Base-by-base conservation (phyloP, 2,888 invertebrate species). In the Eurytoma adleriae region DNA sequence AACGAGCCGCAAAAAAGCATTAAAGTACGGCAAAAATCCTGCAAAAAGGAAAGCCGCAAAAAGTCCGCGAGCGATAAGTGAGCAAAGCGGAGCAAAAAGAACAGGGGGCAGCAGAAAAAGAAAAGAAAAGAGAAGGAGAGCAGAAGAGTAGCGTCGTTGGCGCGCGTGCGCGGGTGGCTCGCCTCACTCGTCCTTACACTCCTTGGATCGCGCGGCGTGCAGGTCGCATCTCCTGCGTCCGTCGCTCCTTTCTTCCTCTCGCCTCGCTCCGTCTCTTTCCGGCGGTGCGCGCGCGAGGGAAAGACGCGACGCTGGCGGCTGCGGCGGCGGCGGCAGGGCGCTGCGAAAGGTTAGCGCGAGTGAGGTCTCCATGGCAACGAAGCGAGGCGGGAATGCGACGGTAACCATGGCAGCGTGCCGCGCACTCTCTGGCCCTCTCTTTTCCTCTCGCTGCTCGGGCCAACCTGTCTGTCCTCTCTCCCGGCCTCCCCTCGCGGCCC, bases 351-450 rank as follows among this genome's bases (percentile, higher is more conserved):
- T 85, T 84, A 84, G 84, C 83, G 84, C 83, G 84, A 83, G 74
- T 72, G 82, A 75, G 48, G 93, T 93, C 91, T 91, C 92, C 92
- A 93, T 93, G 92, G 92, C 91, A 92, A 93, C 93, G 88, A 88
- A 86, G 86, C 88, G 89, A 90, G 90, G 90, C 90, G 90, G 90
- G 90, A 90, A 90, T 90, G 90, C 89, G 90, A 90, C 90, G 90
- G 90, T 90, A 90, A 90, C 90, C 89, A 90, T 90, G 90, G 90
- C 90, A 88, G 87, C 88, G 88, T 85, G 85, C 86, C 81, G 87
- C 88, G 24, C 86, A 87, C 86, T 88, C 87, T 88, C 89, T 88
- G 86, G 89, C 87, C 86, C 87, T 87, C 88, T 87, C 87, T 85
- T 86, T 83, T 85, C 84, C 87, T 86, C 88, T 83, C 85, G 84